These are phyloP conservation scores for Acleris emargana DNA, from an alignment of 2,888 invertebrate species.

Conservation along the genomic window DNA sequence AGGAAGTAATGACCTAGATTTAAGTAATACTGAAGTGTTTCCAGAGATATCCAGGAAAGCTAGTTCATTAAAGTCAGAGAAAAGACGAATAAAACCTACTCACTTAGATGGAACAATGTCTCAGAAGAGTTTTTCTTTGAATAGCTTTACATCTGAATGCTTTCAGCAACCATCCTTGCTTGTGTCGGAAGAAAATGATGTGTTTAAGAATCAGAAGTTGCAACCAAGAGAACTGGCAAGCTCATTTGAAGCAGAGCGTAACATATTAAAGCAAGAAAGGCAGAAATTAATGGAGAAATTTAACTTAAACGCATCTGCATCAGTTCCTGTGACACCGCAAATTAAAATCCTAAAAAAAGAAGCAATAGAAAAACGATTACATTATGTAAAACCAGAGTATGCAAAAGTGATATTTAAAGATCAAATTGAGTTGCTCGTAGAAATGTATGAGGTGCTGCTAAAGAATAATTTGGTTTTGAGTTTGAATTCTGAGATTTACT, in stretches of 20 bases:
- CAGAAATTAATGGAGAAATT: constrained; percentile 79
- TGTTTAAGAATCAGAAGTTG: constrained; percentile 64
- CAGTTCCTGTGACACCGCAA: constrained; percentile 53
- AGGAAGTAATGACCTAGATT: constrained; percentile 63
- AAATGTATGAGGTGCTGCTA: constrained; percentile 84
- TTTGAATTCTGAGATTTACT: constrained; percentile 87
- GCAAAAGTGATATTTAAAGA: constrained; percentile 75
- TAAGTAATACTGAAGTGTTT: constrained; percentile 71
- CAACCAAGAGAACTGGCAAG: constrained; percentile 61
- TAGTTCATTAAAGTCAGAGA: constrained; percentile 63
- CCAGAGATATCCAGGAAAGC: constrained; percentile 73
- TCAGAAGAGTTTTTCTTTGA: constrained; percentile 66
- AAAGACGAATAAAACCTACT: constrained; percentile 81
- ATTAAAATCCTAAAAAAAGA: constrained; percentile 65
- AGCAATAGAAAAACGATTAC: constrained; percentile 50
- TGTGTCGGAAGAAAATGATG: constrained; percentile 65
- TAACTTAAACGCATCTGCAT: constrained; percentile 61
- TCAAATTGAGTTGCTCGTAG: constrained; percentile 80
- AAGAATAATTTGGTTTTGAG: constrained; percentile 86
- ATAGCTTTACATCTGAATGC: constrained; percentile 64
- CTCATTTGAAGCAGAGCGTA: constrained; percentile 70
- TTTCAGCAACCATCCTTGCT: constrained; percentile 64
- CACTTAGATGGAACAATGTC: constrained; percentile 61
- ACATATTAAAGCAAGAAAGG: constrained; percentile 70
- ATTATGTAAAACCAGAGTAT: constrained; percentile 66